A percentile compares a stretch with the other conserved stretches of the same genome.
Conservation (phyloP, 2,888 invertebrate species). For the Neria commutata region DNA sequence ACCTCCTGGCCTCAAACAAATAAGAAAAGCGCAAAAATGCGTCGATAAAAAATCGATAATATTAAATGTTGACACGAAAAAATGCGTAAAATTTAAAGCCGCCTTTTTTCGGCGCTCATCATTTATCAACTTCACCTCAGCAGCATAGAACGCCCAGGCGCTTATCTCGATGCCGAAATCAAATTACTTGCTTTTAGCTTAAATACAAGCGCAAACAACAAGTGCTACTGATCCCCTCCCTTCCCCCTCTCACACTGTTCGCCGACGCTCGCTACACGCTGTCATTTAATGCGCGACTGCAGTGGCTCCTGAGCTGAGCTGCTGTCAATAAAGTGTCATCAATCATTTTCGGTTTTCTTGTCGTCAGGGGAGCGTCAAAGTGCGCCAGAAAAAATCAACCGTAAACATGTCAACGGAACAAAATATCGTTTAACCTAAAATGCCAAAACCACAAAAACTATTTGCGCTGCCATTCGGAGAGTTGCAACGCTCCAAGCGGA, state of each 20-base stretch:
- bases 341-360: slow-evolving; percentile 44
- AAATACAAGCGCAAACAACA: slow-evolving; percentile 3
- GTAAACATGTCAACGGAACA: slow-evolving; percentile 56
- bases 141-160: slow-evolving; percentile 29
- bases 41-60: slow-evolving; percentile 3
- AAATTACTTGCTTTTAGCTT: slow-evolving; percentile 30
- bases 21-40: background rate
- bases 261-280: too few relatives aligned
- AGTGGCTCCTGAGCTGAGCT: slow-evolving; percentile 11
- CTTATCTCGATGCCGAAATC: slow-evolving; percentile 29
- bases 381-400: slow-evolving; percentile 33
- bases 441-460: slow-evolving; percentile 38
- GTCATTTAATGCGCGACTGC: too few relatives aligned
- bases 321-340: slow-evolving; percentile 56
- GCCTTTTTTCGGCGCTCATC: background rate
- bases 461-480: slow-evolving; percentile 40
- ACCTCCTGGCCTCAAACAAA: slow-evolving; percentile 8
- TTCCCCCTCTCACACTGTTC: too few relatives aligned
- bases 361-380: slow-evolving; percentile 22
- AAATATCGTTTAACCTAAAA: slow-evolving; percentile 51
- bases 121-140: slow-evolving; percentile 38
- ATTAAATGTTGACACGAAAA: background rate
- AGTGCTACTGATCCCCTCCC: too few relatives aligned
- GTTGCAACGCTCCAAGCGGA: background rate
- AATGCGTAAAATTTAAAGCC: background rate